Conservation (phyloP, 2,113 vertebrate species). For the Acanthochromis polyacanthus region DNA sequence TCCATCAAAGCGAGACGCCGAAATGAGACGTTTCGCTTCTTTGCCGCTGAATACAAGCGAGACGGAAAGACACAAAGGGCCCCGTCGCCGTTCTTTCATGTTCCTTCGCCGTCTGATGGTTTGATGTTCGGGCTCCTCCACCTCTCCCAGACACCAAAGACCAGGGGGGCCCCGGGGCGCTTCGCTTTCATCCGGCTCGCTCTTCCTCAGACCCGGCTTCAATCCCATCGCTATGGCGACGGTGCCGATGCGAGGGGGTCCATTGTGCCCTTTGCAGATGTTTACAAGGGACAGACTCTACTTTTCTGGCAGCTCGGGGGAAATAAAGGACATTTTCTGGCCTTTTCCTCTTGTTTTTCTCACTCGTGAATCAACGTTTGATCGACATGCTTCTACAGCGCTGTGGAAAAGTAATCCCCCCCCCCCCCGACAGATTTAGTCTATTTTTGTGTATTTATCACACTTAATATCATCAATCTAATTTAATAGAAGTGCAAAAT, state of each 20-base stretch:
- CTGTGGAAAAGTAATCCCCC: too few relatives aligned
- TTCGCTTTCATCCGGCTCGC: conserved; percentile 54
- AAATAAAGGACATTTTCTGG: too few relatives aligned
- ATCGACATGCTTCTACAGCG: too few relatives aligned
- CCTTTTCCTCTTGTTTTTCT: not conserved
- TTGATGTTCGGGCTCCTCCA: conserved; percentile 54
- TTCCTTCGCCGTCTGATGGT: conserved; percentile 43
- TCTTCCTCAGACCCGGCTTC: conserved; percentile 43
- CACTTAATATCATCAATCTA: too few relatives aligned
- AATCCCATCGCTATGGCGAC: conserved; percentile 72
- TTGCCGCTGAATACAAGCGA: conserved; percentile 6
- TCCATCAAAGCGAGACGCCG: not conserved
- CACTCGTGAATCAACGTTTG: not conserved
- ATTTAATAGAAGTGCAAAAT: too few relatives aligned
- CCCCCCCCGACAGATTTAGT: too few relatives aligned
- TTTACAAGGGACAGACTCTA: conserved; percentile 5
- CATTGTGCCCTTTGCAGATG: conserved; percentile 51
- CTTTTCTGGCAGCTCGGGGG: too few relatives aligned
- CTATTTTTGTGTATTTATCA: too few relatives aligned
- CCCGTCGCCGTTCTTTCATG: conserved; percentile 54
- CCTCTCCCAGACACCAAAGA: conserved; percentile 55
- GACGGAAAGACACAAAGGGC: conserved; percentile 24
- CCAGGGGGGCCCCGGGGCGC: conserved; percentile 8
- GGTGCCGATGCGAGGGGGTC: conserved; percentile 9
- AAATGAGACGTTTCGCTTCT: not conserved